Base-by-base conservation (phyloP, 92 coral and sea anemone genomes). In the Micromussa lordhowensis region DNA sequence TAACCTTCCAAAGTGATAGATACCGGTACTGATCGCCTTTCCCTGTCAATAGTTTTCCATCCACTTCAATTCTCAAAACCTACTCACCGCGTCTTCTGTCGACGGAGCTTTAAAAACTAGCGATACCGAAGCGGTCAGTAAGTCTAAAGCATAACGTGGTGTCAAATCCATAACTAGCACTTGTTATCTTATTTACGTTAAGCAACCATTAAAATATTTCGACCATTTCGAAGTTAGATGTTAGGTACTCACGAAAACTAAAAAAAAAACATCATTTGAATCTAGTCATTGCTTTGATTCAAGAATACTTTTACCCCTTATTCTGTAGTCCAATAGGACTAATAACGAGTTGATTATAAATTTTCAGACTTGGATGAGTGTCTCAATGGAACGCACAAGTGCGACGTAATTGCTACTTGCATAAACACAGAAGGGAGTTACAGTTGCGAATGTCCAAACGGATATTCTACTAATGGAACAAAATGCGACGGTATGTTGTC, bases 391-490 rank as follows among this genome's bases (percentile, higher is more conserved):
- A 64, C 85, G 19, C 75, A 81, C 57, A 8, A 69, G n/a, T 81
- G 85, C 70, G 85, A 63, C 51, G 53, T 38, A 66, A 31, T 81
- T 81, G 85, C 75, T 3, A 64, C 74, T 32, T 83, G 87, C n/a
- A 12, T 69, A 22, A 83, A 83, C 32, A 83, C 79, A 21, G 68
- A 69, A 51, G 87, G 87, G 44, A 83, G 87, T 30, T 83, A 83
- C 78, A 29, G 19, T 8, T 83, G 87, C 28, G 0, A 49, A 69
- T 83, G 87, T 53, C 87, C 87, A 34, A n/a, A 55, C 5, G 87
- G 87, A 48, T 83, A 81, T 40, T 6, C 40, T 11, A 31, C 48
- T 11, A 81, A 81, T 28, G 74, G 74, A 26, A 22, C 85, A 26
- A 81, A 26, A 1, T 81, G 85, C 44, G 75, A 81, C 10, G 85